A percentile compares a stretch with the other conserved stretches of the same genome.
These are phyloP conservation scores for Pao palembangensis DNA, from an alignment of 2,113 vertebrate genomes.

Conservation along the genomic window DNA sequence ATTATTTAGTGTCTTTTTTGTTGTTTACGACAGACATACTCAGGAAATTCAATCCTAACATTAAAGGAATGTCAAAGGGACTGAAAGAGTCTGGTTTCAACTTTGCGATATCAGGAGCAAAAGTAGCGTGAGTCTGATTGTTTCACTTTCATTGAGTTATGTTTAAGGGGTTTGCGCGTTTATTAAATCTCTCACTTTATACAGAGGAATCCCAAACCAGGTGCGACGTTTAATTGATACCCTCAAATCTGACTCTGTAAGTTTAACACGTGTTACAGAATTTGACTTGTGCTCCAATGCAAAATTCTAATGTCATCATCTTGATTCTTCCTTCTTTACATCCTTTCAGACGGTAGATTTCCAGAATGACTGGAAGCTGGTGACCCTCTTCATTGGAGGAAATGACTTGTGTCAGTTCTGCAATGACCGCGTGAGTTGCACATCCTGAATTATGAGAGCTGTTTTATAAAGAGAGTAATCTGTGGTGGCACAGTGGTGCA, in stretches of 20 bases:
- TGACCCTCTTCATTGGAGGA: constrained; percentile 87
- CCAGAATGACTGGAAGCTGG: constrained; percentile 89
- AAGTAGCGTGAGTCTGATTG: constrained; percentile 73
- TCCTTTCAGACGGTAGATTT: constrained; percentile 74
- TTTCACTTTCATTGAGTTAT: not conserved
- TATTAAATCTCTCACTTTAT: constrained; percentile 14
- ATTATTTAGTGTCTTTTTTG: not conserved
- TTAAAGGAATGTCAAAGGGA: constrained; percentile 83
- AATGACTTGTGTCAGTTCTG: constrained; percentile 92
- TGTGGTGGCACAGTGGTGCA: constrained; percentile 7
- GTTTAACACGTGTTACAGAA: constrained; percentile 37
- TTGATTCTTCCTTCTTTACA: constrained; percentile 1
- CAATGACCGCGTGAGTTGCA: constrained; percentile 77
- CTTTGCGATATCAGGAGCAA: constrained; percentile 76
- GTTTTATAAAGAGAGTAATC: too few species aligned
- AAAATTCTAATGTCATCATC: not conserved
- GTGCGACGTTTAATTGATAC: constrained; percentile 72
- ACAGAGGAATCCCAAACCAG: constrained; percentile 82
- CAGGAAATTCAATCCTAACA: constrained; percentile 83
- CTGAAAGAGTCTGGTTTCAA: constrained; percentile 78
- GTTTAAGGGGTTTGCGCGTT: not conserved
- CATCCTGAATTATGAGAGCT: too few species aligned
- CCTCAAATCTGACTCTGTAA: constrained; percentile 80
- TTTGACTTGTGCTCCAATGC: not conserved
- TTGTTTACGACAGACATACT: constrained; percentile 80